Evolutionary conservation across 2,888 invertebrate genomes (phyloP), one percentile per base, ranked within the genome.

Genomic region (Callimorpha dominula): DNA sequence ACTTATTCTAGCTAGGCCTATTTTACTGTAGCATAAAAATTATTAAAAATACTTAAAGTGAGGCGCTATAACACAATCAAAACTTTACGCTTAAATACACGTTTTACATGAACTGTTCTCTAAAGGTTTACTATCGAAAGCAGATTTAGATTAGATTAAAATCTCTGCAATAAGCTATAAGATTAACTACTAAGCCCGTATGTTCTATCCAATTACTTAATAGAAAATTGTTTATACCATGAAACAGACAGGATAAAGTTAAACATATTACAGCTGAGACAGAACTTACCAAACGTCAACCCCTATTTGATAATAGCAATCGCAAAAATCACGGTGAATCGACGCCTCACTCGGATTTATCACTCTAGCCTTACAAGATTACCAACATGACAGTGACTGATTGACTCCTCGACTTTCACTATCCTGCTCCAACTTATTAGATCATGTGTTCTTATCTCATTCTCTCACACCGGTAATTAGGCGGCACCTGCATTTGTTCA

Each of bases 361-460:
- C 93, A 92, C 91, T 88, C 90, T 86, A 90, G 89, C 90, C 92
- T 91, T 91, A 92, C 92, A 91, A 94, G 95, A 95, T 94, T 94
- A 95, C 92, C 87, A 88, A 93, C 89, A 89, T 90, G 94, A 95
- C 95, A 93, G 90, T 95, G 95, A 95, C 93, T 89, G 92, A 95
- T 95, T 94, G 94, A 93, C 94, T 94, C 87, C 83, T 86, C 85
- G 78, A 75, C 70, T 78, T 82, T 81, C 71, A 75, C 75, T 78
- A 54, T 94, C 92, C 81, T 84, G 81, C 76, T 93, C 88, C 85
- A 73, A 81, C 87, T 11, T 65, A 70, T 68, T 12, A 46, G 62
- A 68, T 68, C 60, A 12, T 69, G 65, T 88, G 86, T 81, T 63
- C 70, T 77, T 78, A n/a, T 74, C 74, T 65, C 68, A 11, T 68